These are phyloP conservation scores for Lepus townsendii DNA, from an alignment of 2,797 vertebrate genomes.

Conservation along the genomic window DNA sequence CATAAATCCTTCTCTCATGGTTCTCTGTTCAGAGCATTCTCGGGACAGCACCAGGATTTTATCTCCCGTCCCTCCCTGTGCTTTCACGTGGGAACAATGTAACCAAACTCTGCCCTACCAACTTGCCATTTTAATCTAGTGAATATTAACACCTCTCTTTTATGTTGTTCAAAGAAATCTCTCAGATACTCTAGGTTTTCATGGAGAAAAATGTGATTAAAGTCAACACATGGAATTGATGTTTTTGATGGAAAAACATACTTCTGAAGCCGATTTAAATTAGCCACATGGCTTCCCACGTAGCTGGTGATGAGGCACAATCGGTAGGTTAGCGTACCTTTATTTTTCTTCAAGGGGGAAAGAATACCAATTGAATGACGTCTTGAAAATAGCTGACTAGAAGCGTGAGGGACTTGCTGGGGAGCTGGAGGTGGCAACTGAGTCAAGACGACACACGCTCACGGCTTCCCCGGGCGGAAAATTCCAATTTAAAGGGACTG, in stretches of 20 bases:
- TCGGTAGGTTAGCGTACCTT: slow-evolving; percentile 47
- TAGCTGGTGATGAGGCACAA: neutral
- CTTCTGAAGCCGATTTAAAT: slow-evolving; percentile 69
- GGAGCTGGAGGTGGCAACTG: slow-evolving; percentile 78
- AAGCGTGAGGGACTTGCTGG: slow-evolving; percentile 57
- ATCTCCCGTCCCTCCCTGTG: neutral
- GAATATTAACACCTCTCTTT: slow-evolving; percentile 63
- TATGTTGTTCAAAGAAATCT: slow-evolving; percentile 62
- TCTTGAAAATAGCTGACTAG: slow-evolving; percentile 67
- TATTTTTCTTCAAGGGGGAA: slow-evolving; percentile 63
- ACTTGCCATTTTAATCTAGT: slow-evolving; percentile 55
- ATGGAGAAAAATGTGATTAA: slow-evolving; percentile 57
- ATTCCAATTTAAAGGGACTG: slow-evolving; percentile 62
- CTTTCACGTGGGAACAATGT: neutral
- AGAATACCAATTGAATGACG: slow-evolving; percentile 51
- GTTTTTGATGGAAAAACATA: slow-evolving; percentile 70
- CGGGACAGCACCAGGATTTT: neutral
- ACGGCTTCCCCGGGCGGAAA: slow-evolving; percentile 48
- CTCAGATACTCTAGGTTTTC: slow-evolving; percentile 55
- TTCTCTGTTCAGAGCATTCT: neutral
- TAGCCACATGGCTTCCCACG: slow-evolving; percentile 4
- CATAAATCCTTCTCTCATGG: neutral
- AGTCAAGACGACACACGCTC: slow-evolving; percentile 80
- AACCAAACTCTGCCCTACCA: slow-evolving; percentile 18
- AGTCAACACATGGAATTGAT: slow-evolving; percentile 60